A percentile compares a stretch with the other conserved stretches of the same genome.
These are phyloP conservation scores for Deroptyus accipitrinus DNA, from an alignment of 2,113 vertebrate genomes.

Conservation along the genomic window DNA sequence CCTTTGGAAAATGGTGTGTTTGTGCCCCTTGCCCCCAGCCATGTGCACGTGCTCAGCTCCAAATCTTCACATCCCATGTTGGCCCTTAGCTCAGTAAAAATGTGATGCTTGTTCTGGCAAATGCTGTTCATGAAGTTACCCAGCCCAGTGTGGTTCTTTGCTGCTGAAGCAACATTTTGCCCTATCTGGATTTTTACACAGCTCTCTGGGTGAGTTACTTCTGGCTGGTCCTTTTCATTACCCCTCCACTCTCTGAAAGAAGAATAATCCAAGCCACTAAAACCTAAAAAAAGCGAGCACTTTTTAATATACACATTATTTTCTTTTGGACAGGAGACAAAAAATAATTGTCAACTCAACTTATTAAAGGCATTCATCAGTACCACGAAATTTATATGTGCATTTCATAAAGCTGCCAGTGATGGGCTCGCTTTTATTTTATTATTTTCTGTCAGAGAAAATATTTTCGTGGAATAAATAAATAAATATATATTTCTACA, in stretches of 20 bases:
- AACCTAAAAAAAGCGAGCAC: not conserved
- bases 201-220: not conserved
- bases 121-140: not conserved
- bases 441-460: not conserved
- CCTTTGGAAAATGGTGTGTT: not conserved
- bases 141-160: not conserved
- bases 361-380: slow-evolving; percentile 14
- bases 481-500: not conserved
- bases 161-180: not conserved
- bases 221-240: not conserved
- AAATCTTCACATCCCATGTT: not conserved
- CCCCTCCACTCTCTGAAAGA: not conserved
- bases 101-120: not conserved
- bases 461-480: not conserved
- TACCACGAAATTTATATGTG: not conserved
- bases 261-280: not conserved
- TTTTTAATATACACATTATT: not conserved
- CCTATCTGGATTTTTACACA: not conserved
- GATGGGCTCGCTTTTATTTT: not conserved
- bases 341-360: not conserved
- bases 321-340: not conserved
- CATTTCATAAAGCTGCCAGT: slow-evolving; percentile 21
- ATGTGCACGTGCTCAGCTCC: not conserved
- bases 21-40: slow-evolving; percentile 8
- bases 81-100: not conserved